phyloP scores from a whole-genome alignment of 2,113 vertebrate genomes.

The Andinoacara biseriatus region DNA sequence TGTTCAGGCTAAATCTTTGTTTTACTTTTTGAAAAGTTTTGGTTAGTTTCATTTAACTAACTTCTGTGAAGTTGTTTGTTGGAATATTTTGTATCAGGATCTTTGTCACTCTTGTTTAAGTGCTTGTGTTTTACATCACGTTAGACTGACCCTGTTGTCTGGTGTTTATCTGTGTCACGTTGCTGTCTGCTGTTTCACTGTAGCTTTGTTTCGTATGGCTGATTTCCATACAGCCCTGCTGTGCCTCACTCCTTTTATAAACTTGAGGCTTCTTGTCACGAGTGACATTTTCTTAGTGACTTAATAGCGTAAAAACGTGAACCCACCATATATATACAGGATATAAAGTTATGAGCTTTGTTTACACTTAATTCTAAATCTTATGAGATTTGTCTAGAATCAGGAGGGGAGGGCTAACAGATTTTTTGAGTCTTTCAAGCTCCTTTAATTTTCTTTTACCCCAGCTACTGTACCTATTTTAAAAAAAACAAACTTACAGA shows the following conservation, averaged over 20 bases:
- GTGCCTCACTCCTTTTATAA: conserved; percentile 42
- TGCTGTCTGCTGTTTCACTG: conserved; percentile 47
- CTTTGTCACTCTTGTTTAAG: conserved; percentile 47
- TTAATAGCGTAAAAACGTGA: conserved; percentile 3
- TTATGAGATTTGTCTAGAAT: conserved; percentile 36
- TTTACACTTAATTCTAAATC: conserved; percentile 41
- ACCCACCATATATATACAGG: neutral
- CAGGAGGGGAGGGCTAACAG: neutral
- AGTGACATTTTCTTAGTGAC: conserved; percentile 9
- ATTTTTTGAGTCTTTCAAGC: conserved; percentile 5
- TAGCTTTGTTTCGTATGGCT: conserved; percentile 25
- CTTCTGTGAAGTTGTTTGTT: conserved; percentile 98
- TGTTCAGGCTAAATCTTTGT: conserved; percentile 27
- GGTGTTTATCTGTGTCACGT: conserved; percentile 77
- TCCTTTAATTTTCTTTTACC: conserved; percentile 14
- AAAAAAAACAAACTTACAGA: neutral
- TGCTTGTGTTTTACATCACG: conserved; percentile 35
- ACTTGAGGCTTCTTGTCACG: conserved; percentile 14
- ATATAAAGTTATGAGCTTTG: conserved; percentile 27
- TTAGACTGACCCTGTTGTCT: conserved; percentile 57
- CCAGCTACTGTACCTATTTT: conserved; percentile 8
- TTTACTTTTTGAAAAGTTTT: conserved; percentile 65
- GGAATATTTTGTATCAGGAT: conserved; percentile 88
- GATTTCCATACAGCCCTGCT: conserved; percentile 29
- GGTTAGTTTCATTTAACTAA: conserved; percentile 86